phyloP scores from a whole-genome alignment of 2,888 invertebrate species.

The Gnatocerus cornutus region DNA sequence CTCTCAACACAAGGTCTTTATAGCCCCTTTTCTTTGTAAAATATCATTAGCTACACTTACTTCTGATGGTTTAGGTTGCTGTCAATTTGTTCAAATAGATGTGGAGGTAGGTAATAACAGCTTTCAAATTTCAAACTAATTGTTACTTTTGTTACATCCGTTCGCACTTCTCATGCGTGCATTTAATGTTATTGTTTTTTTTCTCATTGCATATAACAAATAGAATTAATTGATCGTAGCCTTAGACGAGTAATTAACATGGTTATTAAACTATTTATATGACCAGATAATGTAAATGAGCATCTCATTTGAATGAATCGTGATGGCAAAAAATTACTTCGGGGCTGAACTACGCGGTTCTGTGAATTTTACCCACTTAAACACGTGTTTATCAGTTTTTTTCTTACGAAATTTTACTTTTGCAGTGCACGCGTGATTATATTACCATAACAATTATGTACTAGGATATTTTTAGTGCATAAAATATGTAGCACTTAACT shows the following conservation, averaged over 20 bases:
- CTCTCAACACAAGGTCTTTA: constrained; percentile 67
- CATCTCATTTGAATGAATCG: background rate
- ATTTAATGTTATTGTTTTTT: constrained; percentile 41
- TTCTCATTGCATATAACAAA: background rate
- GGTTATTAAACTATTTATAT: background rate
- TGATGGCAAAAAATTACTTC: background rate
- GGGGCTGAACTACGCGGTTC: too few species aligned
- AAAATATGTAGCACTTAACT: too few species aligned
- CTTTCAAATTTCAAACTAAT: constrained; percentile 62
- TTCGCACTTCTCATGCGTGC: constrained; percentile 41
- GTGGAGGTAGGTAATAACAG: constrained; percentile 66
- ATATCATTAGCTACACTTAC: constrained; percentile 63
- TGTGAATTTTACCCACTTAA: too few species aligned
- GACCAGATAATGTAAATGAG: background rate
- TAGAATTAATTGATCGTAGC: background rate
- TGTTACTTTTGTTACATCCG: constrained; percentile 59
- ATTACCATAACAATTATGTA: too few species aligned
- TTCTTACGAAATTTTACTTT: too few species aligned
- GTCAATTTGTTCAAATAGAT: constrained; percentile 63
- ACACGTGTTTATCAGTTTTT: too few species aligned
- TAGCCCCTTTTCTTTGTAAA: constrained; percentile 68
- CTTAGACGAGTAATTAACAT: background rate
- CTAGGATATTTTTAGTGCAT: too few species aligned
- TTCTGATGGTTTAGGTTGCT: constrained; percentile 60
- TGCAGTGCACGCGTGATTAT: too few species aligned